Percentiles rank a stretch among this genome's conserved stretches.
phyloP scores from a whole-genome alignment of 2,113 vertebrate species.

The Alexandromys fortis region DNA sequence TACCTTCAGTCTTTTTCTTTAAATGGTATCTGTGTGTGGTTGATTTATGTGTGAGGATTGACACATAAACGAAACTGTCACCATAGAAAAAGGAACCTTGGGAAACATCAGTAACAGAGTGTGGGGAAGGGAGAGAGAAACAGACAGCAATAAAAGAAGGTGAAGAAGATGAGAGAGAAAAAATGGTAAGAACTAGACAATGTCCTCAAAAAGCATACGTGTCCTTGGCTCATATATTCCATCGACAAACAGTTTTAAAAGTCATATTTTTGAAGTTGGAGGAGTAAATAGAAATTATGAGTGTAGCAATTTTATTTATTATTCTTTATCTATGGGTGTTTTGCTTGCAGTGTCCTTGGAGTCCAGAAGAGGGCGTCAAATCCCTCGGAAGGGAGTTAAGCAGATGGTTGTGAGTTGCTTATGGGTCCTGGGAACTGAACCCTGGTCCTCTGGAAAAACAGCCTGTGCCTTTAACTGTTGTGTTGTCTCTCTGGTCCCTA shows the following conservation, averaged over 20 bases:
- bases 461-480: background rate
- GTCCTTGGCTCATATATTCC: background rate
- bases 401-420: background rate
- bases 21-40: background rate
- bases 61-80: background rate
- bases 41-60: conserved; percentile 9
- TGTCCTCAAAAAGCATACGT: background rate
- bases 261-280: conserved; percentile 15
- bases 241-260: background rate
- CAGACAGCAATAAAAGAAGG: background rate
- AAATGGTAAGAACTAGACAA: background rate
- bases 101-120: background rate
- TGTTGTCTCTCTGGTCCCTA: background rate
- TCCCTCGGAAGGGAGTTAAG: background rate
- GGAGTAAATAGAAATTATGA: background rate
- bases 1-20: conserved; percentile 23
- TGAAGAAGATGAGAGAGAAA: background rate
- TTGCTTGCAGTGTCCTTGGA: background rate
- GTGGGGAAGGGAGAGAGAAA: background rate
- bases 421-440: background rate
- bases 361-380: background rate
- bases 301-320: background rate
- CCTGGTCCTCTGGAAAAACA: too few relatives aligned
- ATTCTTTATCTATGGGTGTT: background rate
- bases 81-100: background rate